phyloP scores from a whole-genome alignment of 2,797 vertebrate species.

The Dromococcyx pavoninus region DNA sequence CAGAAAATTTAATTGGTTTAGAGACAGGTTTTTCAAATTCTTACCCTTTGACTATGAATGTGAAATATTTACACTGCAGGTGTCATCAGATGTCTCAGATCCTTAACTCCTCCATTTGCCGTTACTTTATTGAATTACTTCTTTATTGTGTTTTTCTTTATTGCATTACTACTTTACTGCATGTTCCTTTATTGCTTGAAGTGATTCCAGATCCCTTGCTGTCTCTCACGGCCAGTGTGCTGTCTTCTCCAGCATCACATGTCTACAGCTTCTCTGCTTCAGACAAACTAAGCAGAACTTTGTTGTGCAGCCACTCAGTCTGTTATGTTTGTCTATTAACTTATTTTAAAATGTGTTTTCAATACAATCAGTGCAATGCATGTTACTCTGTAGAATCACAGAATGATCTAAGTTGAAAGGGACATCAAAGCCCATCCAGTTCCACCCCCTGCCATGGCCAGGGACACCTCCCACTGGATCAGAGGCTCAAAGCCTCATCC shows the following conservation, averaged over 20 bases:
- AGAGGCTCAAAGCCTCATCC: too few relatives aligned
- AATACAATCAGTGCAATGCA: neutral
- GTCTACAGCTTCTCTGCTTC: neutral
- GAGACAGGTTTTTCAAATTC: conserved; percentile 1
- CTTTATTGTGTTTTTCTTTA: neutral
- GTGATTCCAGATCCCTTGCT: rapidly evolving
- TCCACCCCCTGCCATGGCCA: too few relatives aligned
- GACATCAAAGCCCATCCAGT: too few relatives aligned
- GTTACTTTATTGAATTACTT: neutral
- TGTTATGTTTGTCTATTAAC: neutral
- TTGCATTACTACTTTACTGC: too few relatives aligned
- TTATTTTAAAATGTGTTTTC: neutral
- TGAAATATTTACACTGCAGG: neutral
- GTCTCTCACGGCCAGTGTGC: rapidly evolving
- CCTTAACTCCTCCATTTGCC: neutral
- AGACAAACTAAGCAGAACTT: neutral
- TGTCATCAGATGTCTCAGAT: neutral
- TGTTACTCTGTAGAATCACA: too few relatives aligned
- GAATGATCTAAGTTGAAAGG: too few relatives aligned
- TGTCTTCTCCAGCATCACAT: neutral
- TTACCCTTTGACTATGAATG: neutral
- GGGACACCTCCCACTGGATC: too few relatives aligned
- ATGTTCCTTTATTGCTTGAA: neutral
- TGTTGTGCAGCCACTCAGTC: neutral
- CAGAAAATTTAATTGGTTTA: neutral